These are phyloP conservation scores for Sialis fuliginosa DNA, from an alignment of 2,888 invertebrate genomes.

Conservation along the genomic window DNA sequence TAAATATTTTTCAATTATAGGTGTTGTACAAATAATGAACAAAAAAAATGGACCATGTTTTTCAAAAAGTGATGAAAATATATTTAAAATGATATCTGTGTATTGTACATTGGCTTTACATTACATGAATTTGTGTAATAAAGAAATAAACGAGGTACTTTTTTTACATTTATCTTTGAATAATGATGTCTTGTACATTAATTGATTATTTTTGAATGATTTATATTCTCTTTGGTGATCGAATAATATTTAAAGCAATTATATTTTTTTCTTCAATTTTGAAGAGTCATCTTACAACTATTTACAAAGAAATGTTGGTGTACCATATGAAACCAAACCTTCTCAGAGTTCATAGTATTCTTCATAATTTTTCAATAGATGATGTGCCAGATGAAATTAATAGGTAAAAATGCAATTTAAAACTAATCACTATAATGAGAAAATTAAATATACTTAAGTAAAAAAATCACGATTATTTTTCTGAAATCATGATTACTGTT, in stretches of 20 bases:
- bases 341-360: slow-evolving; percentile 27
- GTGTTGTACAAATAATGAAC: slow-evolving; percentile 38
- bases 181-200: too few relatives aligned
- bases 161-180: too few relatives aligned
- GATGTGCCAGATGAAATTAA: slow-evolving; percentile 21
- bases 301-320: slow-evolving; percentile 23
- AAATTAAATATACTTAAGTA: too few relatives aligned
- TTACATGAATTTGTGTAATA: slow-evolving; percentile 32
- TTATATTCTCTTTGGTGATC: too few relatives aligned
- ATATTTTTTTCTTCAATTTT: too few relatives aligned
- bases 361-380: not conserved
- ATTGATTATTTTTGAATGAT: too few relatives aligned
- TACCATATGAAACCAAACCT: slow-evolving; percentile 33
- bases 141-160: slow-evolving; percentile 20
- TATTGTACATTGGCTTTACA: slow-evolving; percentile 39
- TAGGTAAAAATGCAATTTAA: slow-evolving; percentile 19
- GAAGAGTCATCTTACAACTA: too few relatives aligned
- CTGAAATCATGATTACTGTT: too few relatives aligned
- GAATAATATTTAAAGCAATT: too few relatives aligned
- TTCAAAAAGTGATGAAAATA: slow-evolving; percentile 30
- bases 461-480: too few relatives aligned
- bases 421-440: not conserved
- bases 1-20: too few relatives aligned
- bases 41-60: slow-evolving; percentile 31
- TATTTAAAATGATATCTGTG: slow-evolving; percentile 35